These are phyloP conservation scores for Emydocephalus ijimae DNA, from an alignment of 2,113 vertebrate genomes.

Conservation along the genomic window DNA sequence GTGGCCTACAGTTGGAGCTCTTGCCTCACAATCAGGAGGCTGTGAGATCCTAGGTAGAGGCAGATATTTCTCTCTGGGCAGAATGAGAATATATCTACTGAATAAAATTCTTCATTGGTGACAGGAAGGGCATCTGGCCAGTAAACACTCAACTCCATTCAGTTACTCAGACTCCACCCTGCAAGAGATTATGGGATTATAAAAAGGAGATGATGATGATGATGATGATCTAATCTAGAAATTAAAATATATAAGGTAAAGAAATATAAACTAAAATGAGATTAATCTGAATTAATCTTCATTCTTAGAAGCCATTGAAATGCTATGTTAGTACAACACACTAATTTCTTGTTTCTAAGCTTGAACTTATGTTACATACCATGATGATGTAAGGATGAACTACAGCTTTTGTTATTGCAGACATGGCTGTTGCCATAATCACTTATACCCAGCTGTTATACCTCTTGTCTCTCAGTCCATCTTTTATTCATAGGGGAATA, in stretches of 20 bases:
- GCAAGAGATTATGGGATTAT: too few relatives aligned
- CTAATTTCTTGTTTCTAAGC: background rate
- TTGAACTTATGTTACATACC: background rate
- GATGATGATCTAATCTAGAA: background rate
- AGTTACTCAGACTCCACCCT: too few relatives aligned
- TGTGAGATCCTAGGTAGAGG: too few relatives aligned
- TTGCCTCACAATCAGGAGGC: too few relatives aligned
- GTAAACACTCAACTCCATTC: too few relatives aligned
- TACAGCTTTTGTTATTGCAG: constrained; percentile 25
- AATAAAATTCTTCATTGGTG: too few relatives aligned
- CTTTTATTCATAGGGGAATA: constrained; percentile 46
- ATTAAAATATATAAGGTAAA: background rate
- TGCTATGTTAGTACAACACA: background rate
- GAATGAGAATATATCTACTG: too few relatives aligned
- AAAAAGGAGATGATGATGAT: too few relatives aligned
- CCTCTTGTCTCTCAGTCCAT: constrained; percentile 30
- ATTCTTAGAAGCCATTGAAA: background rate
- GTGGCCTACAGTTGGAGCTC: too few relatives aligned
- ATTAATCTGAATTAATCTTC: background rate
- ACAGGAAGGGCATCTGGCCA: too few relatives aligned
- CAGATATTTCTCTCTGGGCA: too few relatives aligned
- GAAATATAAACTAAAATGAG: background rate
- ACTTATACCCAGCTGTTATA: constrained; percentile 37
- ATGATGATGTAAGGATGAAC: constrained; percentile 16
- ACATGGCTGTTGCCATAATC: constrained; percentile 26